phyloP scores from a whole-genome alignment of 2,797 vertebrate genomes.

The Coregonus ussuriensis region DNA sequence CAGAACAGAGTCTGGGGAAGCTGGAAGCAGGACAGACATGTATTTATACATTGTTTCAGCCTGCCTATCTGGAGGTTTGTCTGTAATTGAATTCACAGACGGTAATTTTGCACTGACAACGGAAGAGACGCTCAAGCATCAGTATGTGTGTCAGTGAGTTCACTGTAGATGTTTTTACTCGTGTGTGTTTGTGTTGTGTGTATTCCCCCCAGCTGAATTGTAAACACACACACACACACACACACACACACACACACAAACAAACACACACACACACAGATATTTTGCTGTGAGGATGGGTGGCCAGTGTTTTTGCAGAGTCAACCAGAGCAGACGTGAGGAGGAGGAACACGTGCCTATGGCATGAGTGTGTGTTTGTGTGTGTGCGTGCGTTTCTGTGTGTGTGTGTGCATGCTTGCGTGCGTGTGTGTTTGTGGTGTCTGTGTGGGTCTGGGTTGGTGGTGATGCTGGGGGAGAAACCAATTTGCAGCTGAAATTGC shows the following conservation, averaged over 20 bases:
- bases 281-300: conserved; percentile 1
- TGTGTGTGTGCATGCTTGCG: not conserved
- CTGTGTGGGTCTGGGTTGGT: not conserved
- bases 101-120: not conserved
- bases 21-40: conserved; percentile 4
- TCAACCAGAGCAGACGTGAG: conserved; percentile 30
- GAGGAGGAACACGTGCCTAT: conserved; percentile 11
- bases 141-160: not conserved
- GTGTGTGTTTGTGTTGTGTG: conserved; percentile 3
- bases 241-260: not conserved
- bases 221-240: conserved; percentile 3
- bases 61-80: conserved; percentile 4
- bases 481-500: conserved; percentile 40
- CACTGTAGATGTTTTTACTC: not conserved
- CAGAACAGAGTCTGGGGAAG: not conserved
- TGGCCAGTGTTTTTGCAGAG: conserved; percentile 32
- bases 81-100: conserved; percentile 12
- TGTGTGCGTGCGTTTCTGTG: not conserved
- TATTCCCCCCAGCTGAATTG: not conserved
- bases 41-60: conserved; percentile 18
- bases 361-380: not conserved
- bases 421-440: not conserved
- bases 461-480: conserved; percentile 24
- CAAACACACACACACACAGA: not conserved
- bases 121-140: not conserved